Conservation (phyloP, 2,797 vertebrate genomes). For the Ctenochaetus hawaiiensis region DNA sequence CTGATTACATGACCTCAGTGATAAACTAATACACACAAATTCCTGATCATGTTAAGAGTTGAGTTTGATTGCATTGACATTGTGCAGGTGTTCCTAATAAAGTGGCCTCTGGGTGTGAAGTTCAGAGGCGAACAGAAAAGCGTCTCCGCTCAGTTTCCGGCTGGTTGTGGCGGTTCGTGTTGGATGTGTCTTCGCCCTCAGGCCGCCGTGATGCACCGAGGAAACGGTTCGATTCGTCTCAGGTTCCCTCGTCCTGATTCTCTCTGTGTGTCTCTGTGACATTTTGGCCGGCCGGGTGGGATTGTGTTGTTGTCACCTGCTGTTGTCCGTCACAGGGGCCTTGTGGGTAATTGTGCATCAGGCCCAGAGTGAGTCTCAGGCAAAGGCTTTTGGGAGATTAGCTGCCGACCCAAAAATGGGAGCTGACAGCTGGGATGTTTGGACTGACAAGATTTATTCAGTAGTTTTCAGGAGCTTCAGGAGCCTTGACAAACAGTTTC, state of each 20-base stretch:
- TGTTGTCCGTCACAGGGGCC: slow-evolving; percentile 58
- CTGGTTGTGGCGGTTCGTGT: background rate
- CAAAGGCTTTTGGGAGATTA: slow-evolving; percentile 67
- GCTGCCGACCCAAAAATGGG: slow-evolving; percentile 55
- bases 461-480: no score
- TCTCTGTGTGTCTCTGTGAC: slow-evolving; percentile 12
- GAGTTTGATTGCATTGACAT: no score
- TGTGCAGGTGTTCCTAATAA: background rate
- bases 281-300: slow-evolving; percentile 43
- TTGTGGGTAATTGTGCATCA: slow-evolving; percentile 52
- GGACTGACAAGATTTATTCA: slow-evolving; percentile 3
- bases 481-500: background rate
- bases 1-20: no score
- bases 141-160: background rate
- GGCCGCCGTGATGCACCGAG: no score
- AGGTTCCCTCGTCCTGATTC: background rate
- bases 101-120: background rate
- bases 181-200: background rate
- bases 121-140: background rate
- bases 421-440: slow-evolving; percentile 63
- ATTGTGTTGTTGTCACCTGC: slow-evolving; percentile 73
- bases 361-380: slow-evolving; percentile 40
- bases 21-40: no score
- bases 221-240: background rate
- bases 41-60: background rate